phyloP scores from a whole-genome alignment of 64 coral and sea anemone genomes.

The Stichodactyla helianthus region DNA sequence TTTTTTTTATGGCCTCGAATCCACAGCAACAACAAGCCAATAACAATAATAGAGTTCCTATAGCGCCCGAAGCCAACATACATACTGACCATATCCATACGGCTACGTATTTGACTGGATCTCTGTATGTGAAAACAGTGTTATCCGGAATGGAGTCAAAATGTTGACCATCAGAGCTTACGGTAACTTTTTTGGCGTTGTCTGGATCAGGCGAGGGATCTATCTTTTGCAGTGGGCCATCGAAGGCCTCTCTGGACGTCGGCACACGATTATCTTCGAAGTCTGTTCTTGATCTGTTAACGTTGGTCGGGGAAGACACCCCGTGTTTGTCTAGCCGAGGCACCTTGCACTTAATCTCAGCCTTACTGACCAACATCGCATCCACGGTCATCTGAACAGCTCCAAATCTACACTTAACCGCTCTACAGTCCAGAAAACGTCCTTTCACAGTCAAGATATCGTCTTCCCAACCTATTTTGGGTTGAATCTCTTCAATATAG shows the following conservation, averaged over 20 bases:
- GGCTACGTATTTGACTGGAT: not conserved
- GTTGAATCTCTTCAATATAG: constrained; percentile 10
- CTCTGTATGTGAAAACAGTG: constrained; percentile 20
- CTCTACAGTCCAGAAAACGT: no score
- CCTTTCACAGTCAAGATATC: no score
- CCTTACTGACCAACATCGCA: not conserved
- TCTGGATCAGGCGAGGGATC: constrained; percentile 8
- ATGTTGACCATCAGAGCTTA: constrained; percentile 28
- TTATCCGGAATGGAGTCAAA: constrained; percentile 21
- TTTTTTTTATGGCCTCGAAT: not conserved
- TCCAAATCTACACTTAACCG: not conserved
- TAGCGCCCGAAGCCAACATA: not conserved
- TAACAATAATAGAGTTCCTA: not conserved
- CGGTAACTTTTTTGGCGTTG: constrained; percentile 10
- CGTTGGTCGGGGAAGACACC: not conserved
- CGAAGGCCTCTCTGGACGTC: not conserved
- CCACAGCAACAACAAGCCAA: not conserved
- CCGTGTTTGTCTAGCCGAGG: not conserved
- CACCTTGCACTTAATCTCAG: constrained; percentile 13
- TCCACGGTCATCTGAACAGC: constrained; percentile 24
- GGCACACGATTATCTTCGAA: not conserved
- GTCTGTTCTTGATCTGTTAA: not conserved
- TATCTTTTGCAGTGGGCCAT: no score
- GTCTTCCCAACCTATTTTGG: constrained; percentile 3
- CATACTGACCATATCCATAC: not conserved